Conservation (phyloP, 1,140 invertebrate species). For the Drosophila virilis region DNA sequence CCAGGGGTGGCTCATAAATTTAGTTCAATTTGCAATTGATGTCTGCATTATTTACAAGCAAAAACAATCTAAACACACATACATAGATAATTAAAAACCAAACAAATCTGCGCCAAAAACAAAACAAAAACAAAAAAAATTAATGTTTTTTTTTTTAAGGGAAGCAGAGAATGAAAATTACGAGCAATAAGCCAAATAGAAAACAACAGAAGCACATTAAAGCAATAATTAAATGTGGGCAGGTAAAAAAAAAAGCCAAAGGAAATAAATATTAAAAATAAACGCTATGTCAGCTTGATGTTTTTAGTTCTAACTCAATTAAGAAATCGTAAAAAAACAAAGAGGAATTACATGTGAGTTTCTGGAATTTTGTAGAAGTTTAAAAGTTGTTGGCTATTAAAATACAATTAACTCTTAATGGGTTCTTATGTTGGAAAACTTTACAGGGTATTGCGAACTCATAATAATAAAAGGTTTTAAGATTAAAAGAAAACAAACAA, state of each 20-base stretch:
- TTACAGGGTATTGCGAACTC: background rate
- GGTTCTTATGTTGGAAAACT: background rate
- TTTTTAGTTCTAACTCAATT: slow-evolving; percentile 56
- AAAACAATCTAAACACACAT: slow-evolving; percentile 43
- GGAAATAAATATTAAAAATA: background rate
- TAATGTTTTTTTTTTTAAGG: slow-evolving; percentile 28
- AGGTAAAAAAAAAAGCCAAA: background rate
- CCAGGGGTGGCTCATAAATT: slow-evolving; percentile 51
- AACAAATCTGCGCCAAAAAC: slow-evolving; percentile 61
- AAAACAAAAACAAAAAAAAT: slow-evolving; percentile 32
- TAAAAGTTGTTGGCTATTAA: background rate
- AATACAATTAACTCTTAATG: slow-evolving; percentile 7
- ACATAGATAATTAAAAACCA: slow-evolving; percentile 66
- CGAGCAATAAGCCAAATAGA: slow-evolving; percentile 9
- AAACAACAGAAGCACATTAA: slow-evolving; percentile 18
- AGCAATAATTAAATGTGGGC: slow-evolving; percentile 28
- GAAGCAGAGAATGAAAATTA: slow-evolving; percentile 19
- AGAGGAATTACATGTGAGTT: background rate
- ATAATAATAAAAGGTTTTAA: slow-evolving; percentile 10
- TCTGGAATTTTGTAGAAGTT: background rate
- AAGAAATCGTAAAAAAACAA: slow-evolving; percentile 33
- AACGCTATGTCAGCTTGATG: slow-evolving; percentile 32
- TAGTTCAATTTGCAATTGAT: slow-evolving; percentile 65
- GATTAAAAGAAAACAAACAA: slow-evolving; percentile 30
- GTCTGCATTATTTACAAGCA: slow-evolving; percentile 69